Evolutionary conservation across 2,113 vertebrate species (phyloP), one percentile per base, ranked within the genome.

Genomic region (Nothoprocta perdicaria): DNA sequence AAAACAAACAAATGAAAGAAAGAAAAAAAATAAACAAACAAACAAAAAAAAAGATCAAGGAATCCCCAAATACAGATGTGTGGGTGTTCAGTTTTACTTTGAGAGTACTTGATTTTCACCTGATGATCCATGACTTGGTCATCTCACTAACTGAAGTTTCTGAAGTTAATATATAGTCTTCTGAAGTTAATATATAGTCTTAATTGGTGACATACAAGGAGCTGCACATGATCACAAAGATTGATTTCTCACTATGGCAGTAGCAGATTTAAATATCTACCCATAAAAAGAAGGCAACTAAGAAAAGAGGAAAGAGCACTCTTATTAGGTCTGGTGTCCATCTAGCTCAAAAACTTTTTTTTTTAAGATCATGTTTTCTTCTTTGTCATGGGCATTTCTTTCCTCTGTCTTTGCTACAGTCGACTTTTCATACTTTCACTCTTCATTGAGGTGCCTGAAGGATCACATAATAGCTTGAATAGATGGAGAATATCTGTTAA

Each of bases 401-500:
- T 67, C 82, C 60, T 9, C 41, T 40, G 23, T 73, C 16, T 74
- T 35, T 75, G 9, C 23, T 53, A 74, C 33, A 48, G 65, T 11
- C 15, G 79, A 62, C 11, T 94, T 94, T 73, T 81, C 27, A 85
- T 89, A 88, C 68, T 65, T 96, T 10, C 29, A 24, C 55, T 58
- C n/a, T 72, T 83, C 38, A 33, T 22, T 14, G 48, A 86, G 76
- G 40, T 90, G 55, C 86, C 50, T 83, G 55, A 60, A 48, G 60
- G 16, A 27, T 27, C 45, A 65, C 61, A 83, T 93, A 92, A 91
- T 69, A 88, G 62, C 15, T 71, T 76, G 83, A 80, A 67, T 89
- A 91, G 85, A 78, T 60, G 62, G 31, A 94, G 46, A 68, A 89
- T 43, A 92, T 23, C 50, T 87, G 87, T 86, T 92, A 96, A 90